A percentile compares a stretch with the other conserved stretches of the same genome.
These are phyloP conservation scores for Ditylenchus dipsaci DNA, from an alignment of 1,140 invertebrate genomes.

Conservation along the genomic window DNA sequence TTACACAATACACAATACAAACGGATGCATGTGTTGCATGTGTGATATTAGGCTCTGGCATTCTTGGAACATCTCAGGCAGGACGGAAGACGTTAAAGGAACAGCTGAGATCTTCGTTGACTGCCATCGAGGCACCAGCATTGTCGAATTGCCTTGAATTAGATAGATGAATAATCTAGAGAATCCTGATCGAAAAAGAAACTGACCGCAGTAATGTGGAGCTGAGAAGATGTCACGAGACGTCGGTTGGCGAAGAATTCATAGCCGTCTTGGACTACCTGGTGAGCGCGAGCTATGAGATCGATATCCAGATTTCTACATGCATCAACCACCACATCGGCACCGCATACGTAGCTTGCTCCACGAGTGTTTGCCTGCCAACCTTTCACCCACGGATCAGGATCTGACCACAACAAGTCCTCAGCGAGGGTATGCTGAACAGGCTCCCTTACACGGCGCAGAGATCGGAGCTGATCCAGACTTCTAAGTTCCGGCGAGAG, in stretches of 20 bases:
- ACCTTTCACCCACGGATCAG: neutral
- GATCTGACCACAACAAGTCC: conserved; percentile 16
- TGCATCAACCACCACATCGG: conserved; percentile 40
- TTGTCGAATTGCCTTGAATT: neutral
- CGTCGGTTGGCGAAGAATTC: too few species aligned
- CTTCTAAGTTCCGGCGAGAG: conserved; percentile 69
- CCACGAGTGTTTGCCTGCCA: neutral
- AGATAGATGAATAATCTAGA: too few species aligned
- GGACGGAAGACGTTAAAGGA: too few species aligned
- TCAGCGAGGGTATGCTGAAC: neutral
- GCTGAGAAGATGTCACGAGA: conserved; percentile 73
- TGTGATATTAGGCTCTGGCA: too few species aligned
- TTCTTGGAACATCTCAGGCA: too few species aligned
- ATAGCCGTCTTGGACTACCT: conserved; percentile 3
- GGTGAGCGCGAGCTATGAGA: conserved; percentile 44
- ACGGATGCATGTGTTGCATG: too few species aligned
- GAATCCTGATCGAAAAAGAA: too few species aligned
- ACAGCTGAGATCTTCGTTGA: conserved; percentile 60
- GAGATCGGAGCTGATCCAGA: conserved; percentile 55
- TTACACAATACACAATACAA: too few species aligned
- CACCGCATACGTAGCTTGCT: too few species aligned
- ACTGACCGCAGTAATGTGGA: conserved; percentile 67
- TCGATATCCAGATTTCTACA: conserved; percentile 45
- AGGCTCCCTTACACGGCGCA: conserved; percentile 57
- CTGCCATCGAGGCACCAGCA: neutral